phyloP scores from a whole-genome alignment of 1,140 invertebrate species.

The Drosophila leontia region DNA sequence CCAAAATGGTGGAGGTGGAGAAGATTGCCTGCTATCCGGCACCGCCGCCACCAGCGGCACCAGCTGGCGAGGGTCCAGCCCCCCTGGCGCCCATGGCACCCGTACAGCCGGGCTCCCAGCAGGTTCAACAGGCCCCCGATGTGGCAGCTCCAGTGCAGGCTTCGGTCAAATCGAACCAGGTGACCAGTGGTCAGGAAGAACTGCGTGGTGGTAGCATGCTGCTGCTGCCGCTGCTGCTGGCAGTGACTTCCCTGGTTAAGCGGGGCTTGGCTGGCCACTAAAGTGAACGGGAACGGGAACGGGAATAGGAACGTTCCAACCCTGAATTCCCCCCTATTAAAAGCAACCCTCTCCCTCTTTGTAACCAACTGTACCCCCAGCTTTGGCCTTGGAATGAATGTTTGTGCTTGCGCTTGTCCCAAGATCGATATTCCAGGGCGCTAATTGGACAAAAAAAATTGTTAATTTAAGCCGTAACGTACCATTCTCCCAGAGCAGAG shows the following conservation, averaged over 20 bases:
- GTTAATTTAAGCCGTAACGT: slow-evolving; percentile 34
- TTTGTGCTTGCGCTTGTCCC: slow-evolving; percentile 14
- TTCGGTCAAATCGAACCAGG: slow-evolving; percentile 53
- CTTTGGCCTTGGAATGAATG: slow-evolving; percentile 13
- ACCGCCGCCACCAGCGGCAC: slow-evolving; percentile 64
- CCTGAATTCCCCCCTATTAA: neutral
- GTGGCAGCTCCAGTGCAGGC: slow-evolving; percentile 62
- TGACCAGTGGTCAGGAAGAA: slow-evolving; percentile 15
- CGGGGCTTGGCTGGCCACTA: slow-evolving; percentile 15
- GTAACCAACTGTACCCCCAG: slow-evolving; percentile 14
- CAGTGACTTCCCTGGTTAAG: slow-evolving; percentile 11
- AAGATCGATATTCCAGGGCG: slow-evolving; percentile 39
- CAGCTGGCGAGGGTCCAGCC: slow-evolving; percentile 53
- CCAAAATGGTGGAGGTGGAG: slow-evolving; percentile 78
- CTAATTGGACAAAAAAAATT: slow-evolving; percentile 33
- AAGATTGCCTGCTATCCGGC: slow-evolving; percentile 83
- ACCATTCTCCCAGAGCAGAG: slow-evolving; percentile 23
- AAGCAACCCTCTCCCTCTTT: slow-evolving; percentile 1
- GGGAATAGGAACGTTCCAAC: slow-evolving; percentile 29
- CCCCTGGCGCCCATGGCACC: slow-evolving; percentile 65
- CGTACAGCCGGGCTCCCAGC: slow-evolving; percentile 49
- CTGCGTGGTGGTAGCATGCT: neutral
- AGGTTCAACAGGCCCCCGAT: slow-evolving; percentile 41
- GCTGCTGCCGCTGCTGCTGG: neutral
- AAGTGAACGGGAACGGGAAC: neutral